These are phyloP conservation scores for Drosophila mimica DNA, from an alignment of 2,888 invertebrate genomes.

Conservation along the genomic window DNA sequence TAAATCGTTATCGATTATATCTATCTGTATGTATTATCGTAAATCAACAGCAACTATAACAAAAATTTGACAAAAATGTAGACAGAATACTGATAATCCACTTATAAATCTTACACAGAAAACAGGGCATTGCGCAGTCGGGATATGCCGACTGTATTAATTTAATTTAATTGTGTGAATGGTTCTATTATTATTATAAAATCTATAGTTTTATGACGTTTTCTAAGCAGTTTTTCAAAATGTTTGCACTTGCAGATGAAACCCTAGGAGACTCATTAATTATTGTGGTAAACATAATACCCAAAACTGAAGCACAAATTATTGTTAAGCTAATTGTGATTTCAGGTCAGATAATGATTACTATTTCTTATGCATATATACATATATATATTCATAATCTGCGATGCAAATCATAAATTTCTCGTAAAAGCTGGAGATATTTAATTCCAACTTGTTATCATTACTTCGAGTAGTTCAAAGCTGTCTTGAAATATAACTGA, in stretches of 20 bases:
- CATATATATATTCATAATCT: too few species aligned
- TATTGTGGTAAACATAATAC: background rate
- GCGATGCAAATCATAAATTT: background rate
- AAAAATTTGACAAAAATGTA: background rate
- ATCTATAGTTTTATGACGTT: background rate
- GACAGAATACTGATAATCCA: background rate
- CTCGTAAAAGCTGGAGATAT: background rate
- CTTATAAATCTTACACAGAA: background rate
- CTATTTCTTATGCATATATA: background rate
- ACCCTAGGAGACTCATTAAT: background rate
- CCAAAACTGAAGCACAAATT: background rate
- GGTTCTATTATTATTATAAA: too few species aligned
- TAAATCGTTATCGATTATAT: background rate
- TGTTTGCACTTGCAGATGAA: background rate
- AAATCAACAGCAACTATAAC: background rate
- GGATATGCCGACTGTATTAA: rapidly evolving
- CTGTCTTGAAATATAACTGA: background rate
- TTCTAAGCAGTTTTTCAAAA: background rate
- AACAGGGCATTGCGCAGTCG: background rate
- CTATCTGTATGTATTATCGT: background rate
- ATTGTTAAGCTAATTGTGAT: background rate
- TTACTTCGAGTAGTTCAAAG: background rate
- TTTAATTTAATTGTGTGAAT: background rate
- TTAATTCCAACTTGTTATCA: conserved; percentile 7
- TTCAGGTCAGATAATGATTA: background rate